These are phyloP conservation scores for Paramacrobiotus metropolitanus DNA, from an alignment of 1,140 invertebrate genomes.

Conservation along the genomic window DNA sequence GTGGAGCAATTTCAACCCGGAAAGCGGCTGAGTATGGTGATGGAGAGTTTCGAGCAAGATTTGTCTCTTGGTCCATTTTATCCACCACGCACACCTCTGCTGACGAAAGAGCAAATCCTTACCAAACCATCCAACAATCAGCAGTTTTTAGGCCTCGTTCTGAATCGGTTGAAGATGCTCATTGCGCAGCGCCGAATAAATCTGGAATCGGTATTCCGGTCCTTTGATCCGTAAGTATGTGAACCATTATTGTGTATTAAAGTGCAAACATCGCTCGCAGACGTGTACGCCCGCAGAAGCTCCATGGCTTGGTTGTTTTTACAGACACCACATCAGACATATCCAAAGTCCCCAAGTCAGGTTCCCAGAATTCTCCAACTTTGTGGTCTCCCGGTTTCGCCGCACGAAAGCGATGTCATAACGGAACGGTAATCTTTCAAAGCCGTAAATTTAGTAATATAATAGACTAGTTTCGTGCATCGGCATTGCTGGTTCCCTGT, in stretches of 20 bases:
- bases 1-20: background rate
- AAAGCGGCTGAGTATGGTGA: background rate
- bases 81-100: background rate
- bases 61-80: background rate
- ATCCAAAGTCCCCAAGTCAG: background rate
- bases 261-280: too few relatives aligned
- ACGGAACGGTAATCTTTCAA: background rate
- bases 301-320: too few relatives aligned
- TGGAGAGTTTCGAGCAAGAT: conserved; percentile 4
- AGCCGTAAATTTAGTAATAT: too few relatives aligned
- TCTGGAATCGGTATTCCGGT: background rate
- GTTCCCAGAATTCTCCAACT: background rate
- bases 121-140: background rate
- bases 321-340: background rate
- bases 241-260: too few relatives aligned
- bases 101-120: background rate
- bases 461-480: too few relatives aligned
- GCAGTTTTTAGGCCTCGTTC: background rate
- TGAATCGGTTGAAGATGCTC: background rate
- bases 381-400: background rate
- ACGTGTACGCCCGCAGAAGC: too few relatives aligned
- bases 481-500: too few relatives aligned
- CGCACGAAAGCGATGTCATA: background rate
- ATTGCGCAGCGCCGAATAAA: background rate
- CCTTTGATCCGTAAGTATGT: background rate